These are phyloP conservation scores for Chionoecetes opilio DNA, from an alignment of 1,140 invertebrate species.

Conservation along the genomic window DNA sequence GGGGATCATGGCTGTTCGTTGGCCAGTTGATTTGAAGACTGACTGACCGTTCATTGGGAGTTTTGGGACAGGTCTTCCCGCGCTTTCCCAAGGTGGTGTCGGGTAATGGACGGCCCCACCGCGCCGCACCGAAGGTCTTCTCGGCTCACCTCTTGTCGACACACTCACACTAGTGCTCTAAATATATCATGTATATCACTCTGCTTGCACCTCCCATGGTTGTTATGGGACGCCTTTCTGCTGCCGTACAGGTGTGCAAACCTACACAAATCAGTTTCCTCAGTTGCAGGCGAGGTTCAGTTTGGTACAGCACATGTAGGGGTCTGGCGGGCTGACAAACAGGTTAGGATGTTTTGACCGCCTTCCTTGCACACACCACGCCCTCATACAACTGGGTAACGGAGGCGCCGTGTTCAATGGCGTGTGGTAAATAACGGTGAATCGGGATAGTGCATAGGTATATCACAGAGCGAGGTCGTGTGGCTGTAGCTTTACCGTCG, in stretches of 20 bases:
- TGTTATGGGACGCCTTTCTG: neutral
- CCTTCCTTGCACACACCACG: neutral
- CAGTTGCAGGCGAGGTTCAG: neutral
- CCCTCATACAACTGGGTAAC: neutral
- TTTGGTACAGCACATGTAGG: no score
- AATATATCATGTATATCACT: neutral
- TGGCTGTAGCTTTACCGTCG: neutral
- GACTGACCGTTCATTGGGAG: neutral
- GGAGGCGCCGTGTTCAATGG: neutral
- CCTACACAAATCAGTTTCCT: neutral
- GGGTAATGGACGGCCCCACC: neutral
- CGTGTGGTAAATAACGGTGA: neutral
- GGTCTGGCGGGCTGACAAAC: neutral
- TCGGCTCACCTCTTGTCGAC: neutral
- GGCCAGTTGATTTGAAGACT: neutral
- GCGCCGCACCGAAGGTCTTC: neutral
- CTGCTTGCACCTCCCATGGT: neutral
- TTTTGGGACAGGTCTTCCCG: neutral
- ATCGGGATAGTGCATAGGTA: neutral
- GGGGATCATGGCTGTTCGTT: neutral
- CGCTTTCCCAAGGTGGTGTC: slow-evolving; percentile 15
- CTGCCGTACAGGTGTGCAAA: neutral
- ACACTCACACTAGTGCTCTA: neutral
- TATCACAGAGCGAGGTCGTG: no score
- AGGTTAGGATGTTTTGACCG: neutral